Percentiles rank a stretch among this genome's conserved stretches.
These are phyloP conservation scores for Pithys albifrons DNA, from an alignment of 2,113 vertebrate species.

Conservation along the genomic window DNA sequence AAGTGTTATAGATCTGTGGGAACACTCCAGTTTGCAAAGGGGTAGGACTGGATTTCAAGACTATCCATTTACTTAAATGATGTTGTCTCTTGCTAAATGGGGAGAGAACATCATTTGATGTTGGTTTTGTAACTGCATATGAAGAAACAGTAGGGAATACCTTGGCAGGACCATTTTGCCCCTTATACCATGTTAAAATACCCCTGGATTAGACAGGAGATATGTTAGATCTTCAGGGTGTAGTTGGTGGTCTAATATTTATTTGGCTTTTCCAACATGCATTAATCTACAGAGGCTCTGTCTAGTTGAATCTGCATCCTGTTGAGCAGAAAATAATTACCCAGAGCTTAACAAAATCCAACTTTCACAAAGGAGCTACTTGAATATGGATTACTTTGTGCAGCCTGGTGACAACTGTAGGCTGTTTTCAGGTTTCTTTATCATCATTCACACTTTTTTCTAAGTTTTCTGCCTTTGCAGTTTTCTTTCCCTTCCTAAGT, in stretches of 20 bases:
- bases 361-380: slow-evolving; percentile 1
- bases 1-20: neutral
- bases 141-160: neutral
- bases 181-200: neutral
- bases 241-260: slow-evolving; percentile 15
- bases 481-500: neutral
- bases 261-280: neutral
- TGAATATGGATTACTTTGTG: slow-evolving; percentile 43
- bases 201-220: neutral
- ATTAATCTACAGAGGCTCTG: slow-evolving; percentile 18
- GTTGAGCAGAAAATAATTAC: slow-evolving; percentile 53
- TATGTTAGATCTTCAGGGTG: neutral
- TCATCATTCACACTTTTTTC: neutral
- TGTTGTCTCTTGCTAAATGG: neutral
- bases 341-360: slow-evolving; percentile 25
- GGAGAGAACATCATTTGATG: neutral
- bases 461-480: slow-evolving; percentile 1
- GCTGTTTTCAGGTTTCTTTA: slow-evolving; percentile 41
- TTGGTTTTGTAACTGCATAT: neutral
- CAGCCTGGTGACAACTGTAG: slow-evolving; percentile 18
- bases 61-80: neutral
- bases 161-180: neutral
- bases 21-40: neutral
- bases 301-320: slow-evolving; percentile 17
- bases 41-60: neutral